Base-by-base conservation (phyloP, 1,140 invertebrate genomes). In the Drosophila repletoides region DNA sequence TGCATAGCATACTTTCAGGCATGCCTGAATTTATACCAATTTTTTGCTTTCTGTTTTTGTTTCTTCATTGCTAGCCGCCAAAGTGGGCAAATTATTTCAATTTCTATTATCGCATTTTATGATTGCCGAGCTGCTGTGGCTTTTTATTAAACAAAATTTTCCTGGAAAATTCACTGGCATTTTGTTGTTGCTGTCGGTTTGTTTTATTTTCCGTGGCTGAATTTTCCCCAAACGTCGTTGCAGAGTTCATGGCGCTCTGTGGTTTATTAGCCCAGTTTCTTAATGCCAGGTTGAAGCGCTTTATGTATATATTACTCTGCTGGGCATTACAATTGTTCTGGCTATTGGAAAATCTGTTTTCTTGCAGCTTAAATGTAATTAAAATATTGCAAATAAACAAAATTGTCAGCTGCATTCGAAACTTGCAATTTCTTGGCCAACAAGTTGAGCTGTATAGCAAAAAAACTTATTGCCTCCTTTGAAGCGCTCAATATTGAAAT, bases 11-110 rank as follows among this genome's bases (percentile, higher is more conserved):
- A 72, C 74, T 59, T 72, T 51, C 31, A 61, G 49, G 12, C 34
- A 24, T 33, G 34, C 14, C 59, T 33, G 36, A 49, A 49, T 66
- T 41, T 59, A 40, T 59, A 15, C 19, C 49, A 46, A 56, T 38
- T 45, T 24, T 58, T 17, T 6, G 19, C 36, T 26, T 60, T 9
- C 31, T 29, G 9, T 29, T 40, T 17, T 14, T 17, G n/a, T 40
- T 46, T 58, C 46, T 45, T 26, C 19, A 26, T 17, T 31, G 48
- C 43, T 43, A 19, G 60, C 70, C 72, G 60, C 52, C 68, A 79
- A 79, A 84, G 75, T 72, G 76, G 80, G 75, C 75, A 86, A 84
- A 84, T 84, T 84, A 84, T 84, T 86, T 84, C 80, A 84, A 86
- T 84, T 84, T 76, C 80, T 73, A 84, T 84, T 84, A 84, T 84